phyloP scores from a whole-genome alignment of 2,888 invertebrate genomes.

The Caenorhabditis sinica region DNA sequence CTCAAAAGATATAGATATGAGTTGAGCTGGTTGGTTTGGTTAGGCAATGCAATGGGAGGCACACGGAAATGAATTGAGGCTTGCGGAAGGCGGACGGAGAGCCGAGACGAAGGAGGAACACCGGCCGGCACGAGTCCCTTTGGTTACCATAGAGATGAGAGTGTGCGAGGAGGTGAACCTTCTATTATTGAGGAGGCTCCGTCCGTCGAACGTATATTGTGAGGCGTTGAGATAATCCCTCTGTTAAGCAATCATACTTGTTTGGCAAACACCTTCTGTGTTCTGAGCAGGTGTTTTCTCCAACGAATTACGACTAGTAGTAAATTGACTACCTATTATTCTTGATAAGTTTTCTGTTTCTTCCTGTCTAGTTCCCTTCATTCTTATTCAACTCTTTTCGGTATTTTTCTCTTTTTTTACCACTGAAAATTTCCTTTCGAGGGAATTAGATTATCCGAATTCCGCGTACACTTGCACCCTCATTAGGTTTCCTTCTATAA shows the following conservation, averaged over 20 bases:
- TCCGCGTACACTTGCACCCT: not conserved
- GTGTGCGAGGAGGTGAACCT: slow-evolving; percentile 19
- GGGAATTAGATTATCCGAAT: not conserved
- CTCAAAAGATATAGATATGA: slow-evolving; percentile 11
- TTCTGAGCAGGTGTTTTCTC: not conserved
- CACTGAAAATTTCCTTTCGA: not conserved
- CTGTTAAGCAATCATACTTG: not conserved
- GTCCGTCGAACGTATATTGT: not conserved
- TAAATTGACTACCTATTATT: not conserved
- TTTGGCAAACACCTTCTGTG: not conserved
- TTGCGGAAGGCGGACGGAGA: slow-evolving; percentile 35
- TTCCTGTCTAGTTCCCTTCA: not conserved
- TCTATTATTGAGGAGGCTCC: slow-evolving; percentile 31
- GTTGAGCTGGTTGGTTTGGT: not conserved
- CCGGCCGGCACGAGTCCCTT: slow-evolving; percentile 36
- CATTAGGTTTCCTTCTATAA: no score
- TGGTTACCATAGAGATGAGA: slow-evolving; percentile 43
- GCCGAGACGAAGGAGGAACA: slow-evolving; percentile 31
- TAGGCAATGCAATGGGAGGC: slow-evolving; percentile 13
- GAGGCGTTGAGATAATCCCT: not conserved
- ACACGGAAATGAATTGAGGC: slow-evolving; percentile 48
- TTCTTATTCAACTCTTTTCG: no score
- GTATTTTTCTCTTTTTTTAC: not conserved
- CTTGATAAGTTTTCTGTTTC: not conserved
- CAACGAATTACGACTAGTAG: not conserved